These are phyloP conservation scores for Tenebrio molitor DNA, from an alignment of 1,140 invertebrate species.

Conservation along the genomic window DNA sequence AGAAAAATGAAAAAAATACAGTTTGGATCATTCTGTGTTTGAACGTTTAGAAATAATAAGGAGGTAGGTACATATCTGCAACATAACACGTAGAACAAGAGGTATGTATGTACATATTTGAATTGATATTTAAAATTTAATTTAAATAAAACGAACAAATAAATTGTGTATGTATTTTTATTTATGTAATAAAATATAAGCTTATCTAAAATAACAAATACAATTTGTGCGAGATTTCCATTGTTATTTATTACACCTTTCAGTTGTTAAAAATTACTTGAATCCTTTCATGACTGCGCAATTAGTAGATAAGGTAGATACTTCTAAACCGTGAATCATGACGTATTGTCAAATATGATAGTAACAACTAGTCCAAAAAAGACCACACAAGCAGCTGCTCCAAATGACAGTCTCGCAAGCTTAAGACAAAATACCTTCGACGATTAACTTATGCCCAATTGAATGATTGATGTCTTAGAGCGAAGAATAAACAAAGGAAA, in stretches of 20 bases:
- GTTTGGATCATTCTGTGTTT: no score
- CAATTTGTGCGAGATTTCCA: no score
- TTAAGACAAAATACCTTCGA: slow-evolving; percentile 31
- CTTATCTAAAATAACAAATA: no score
- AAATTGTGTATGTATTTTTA: no score
- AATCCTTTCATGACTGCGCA: not conserved
- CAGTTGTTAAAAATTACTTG: not conserved
- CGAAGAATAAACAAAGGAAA: slow-evolving; percentile 23
- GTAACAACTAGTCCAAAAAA: not conserved
- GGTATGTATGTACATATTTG: no score
- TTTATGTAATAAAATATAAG: no score
- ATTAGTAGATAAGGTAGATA: slow-evolving; percentile 4
- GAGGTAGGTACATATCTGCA: no score
- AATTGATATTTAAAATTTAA: no score
- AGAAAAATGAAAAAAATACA: no score
- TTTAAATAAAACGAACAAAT: no score
- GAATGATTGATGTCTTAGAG: slow-evolving; percentile 30
- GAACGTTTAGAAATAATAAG: no score
- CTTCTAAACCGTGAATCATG: not conserved
- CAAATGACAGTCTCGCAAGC: slow-evolving; percentile 7
- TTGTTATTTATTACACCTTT: not conserved
- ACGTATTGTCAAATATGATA: slow-evolving; percentile 9
- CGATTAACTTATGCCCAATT: slow-evolving; percentile 34
- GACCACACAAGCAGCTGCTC: slow-evolving; percentile 12
- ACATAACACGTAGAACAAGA: no score